These are phyloP conservation scores for Coenonympha arcania DNA, from an alignment of 2,888 invertebrate genomes.

Conservation along the genomic window DNA sequence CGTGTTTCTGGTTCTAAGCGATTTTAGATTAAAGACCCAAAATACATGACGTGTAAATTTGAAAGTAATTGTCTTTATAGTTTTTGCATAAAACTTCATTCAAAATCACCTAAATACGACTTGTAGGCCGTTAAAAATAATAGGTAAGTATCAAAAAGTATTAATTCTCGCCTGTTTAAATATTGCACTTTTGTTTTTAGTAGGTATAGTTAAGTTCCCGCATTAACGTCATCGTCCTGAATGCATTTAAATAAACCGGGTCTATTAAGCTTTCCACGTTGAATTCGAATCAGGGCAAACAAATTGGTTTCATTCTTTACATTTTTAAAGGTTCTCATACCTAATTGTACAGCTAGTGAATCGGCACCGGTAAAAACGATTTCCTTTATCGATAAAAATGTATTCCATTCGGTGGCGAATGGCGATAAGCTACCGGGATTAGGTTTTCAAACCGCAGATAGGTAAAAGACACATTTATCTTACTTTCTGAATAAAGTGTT, in stretches of 20 bases:
- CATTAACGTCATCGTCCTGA: neutral
- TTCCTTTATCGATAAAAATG: neutral
- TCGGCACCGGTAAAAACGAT: neutral
- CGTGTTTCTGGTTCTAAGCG: too few species aligned
- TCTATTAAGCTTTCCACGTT: neutral
- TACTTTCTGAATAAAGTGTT: neutral
- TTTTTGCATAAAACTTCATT: too few species aligned
- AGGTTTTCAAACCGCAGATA: neutral
- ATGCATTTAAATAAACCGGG: neutral
- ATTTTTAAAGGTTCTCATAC: too few species aligned
- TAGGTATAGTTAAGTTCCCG: neutral
- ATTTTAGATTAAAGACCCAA: too few species aligned
- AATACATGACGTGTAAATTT: too few species aligned
- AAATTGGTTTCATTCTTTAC: neutral
- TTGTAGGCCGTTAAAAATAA: too few species aligned
- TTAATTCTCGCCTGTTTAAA: too few species aligned
- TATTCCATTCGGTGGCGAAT: neutral
- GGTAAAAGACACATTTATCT: neutral
- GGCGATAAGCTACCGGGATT: conserved; percentile 1
- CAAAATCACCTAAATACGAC: too few species aligned
- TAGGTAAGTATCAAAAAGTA: too few species aligned
- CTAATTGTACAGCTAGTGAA: too few species aligned
- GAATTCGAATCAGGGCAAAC: neutral
- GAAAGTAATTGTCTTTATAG: too few species aligned
- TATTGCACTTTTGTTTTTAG: too few species aligned